These are phyloP conservation scores for Drosophila elegans DNA, from an alignment of 1,140 invertebrate genomes.

Conservation along the genomic window DNA sequence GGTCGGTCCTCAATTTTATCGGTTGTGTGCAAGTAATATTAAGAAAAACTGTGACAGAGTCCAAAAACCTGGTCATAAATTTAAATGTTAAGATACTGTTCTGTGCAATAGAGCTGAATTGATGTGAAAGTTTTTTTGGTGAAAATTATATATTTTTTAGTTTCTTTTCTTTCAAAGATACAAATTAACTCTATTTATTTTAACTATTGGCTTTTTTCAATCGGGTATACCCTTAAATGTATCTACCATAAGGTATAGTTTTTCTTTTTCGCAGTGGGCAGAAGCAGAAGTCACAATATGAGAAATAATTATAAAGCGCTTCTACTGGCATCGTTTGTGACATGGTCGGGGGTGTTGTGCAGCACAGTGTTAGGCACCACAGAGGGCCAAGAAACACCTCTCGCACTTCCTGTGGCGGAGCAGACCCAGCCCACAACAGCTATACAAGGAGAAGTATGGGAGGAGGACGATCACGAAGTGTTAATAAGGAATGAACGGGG, in stretches of 20 bases:
- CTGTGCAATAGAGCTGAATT: background rate
- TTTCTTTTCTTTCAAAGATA: background rate
- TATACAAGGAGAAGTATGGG: slow-evolving; percentile 87
- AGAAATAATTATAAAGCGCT: slow-evolving; percentile 62
- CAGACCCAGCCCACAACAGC: slow-evolving; percentile 78
- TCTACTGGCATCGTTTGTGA: slow-evolving; percentile 53
- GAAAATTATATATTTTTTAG: background rate
- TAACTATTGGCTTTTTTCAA: slow-evolving; percentile 4
- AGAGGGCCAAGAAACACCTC: slow-evolving; percentile 79
- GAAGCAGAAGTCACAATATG: slow-evolving; percentile 55
- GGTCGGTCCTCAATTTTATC: slow-evolving; percentile 54
- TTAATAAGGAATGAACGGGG: slow-evolving; percentile 90
- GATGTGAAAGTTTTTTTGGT: slow-evolving; percentile 1
- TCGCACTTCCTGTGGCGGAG: slow-evolving; percentile 79
- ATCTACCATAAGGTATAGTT: slow-evolving; percentile 18
- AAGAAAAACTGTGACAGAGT: slow-evolving; percentile 2
- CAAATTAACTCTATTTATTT: slow-evolving; percentile 7
- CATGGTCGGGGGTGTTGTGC: slow-evolving; percentile 66
- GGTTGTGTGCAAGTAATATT: slow-evolving; percentile 16
- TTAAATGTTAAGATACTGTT: background rate
- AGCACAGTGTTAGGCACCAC: slow-evolving; percentile 70
- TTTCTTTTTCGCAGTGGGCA: slow-evolving; percentile 16
- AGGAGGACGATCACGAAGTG: slow-evolving; percentile 91
- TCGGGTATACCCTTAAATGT: background rate
- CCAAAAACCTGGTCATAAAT: background rate